Evolutionary conservation across 2,888 invertebrate genomes (phyloP).

Genomic region (Meiosimyza decipiens): DNA sequence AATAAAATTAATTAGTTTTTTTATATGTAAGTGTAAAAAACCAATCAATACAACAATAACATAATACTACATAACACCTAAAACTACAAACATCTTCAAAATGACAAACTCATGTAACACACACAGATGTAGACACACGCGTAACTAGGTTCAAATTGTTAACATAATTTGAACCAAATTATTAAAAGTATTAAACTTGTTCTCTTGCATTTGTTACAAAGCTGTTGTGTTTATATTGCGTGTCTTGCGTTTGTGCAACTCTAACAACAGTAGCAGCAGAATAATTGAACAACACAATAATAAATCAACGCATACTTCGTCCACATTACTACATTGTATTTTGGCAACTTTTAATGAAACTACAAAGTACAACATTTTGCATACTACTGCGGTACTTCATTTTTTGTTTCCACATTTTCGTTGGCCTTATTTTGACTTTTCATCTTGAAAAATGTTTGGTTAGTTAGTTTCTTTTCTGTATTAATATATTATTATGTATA

Average conservation of each 20-base stretch:
- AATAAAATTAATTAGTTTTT: conserved; percentile 31
- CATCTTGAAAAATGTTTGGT: conserved; percentile 28
- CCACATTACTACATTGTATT: neutral
- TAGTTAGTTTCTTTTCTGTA: conserved; percentile 24
- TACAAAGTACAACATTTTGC: neutral
- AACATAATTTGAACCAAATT: too few species aligned
- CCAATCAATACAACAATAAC: conserved; percentile 15
- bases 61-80: conserved; percentile 8
- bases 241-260: neutral
- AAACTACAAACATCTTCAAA: conserved; percentile 11
- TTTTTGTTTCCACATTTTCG: conserved; percentile 17
- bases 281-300: conserved; percentile 1
- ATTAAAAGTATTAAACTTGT: too few species aligned
- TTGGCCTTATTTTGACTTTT: conserved; percentile 20
- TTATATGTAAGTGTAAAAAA: conserved; percentile 29
- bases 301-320: neutral
- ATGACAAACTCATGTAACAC: neutral
- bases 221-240: neutral
- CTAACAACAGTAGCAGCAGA: neutral
- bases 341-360: neutral
- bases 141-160: too few species aligned
- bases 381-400: conserved; percentile 5
- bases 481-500: neutral
- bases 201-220: too few species aligned
- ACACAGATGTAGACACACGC: neutral